Percentiles rank a stretch among this genome's conserved stretches.
phyloP scores from a whole-genome alignment of 2,888 invertebrate species.

The Apodemia zela region DNA sequence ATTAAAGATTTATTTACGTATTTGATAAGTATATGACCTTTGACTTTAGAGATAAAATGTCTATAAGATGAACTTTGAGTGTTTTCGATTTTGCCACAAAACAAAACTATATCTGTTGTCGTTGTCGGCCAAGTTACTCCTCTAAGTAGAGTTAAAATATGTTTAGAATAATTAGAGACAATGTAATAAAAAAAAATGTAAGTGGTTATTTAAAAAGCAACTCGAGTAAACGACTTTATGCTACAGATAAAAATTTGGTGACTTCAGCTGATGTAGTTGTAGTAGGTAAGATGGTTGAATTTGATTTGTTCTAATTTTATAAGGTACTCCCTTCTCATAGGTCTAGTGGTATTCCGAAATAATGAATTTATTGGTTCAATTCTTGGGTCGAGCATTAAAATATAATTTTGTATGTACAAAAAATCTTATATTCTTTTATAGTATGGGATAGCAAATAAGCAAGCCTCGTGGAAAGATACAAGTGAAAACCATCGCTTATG shows the following conservation, averaged over 20 bases:
- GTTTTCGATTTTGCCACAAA: conserved; percentile 12
- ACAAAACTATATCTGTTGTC: neutral
- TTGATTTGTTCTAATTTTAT: neutral
- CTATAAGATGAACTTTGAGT: conserved; percentile 1
- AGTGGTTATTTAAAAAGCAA: conserved; percentile 47
- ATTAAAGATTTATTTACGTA: conserved; percentile 9
- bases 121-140: conserved; percentile 1
- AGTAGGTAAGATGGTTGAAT: conserved; percentile 78
- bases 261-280: conserved; percentile 88
- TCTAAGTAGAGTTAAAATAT: conserved; percentile 40
- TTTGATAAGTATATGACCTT: conserved; percentile 13
- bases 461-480: too few species aligned
- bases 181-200: conserved; percentile 44
- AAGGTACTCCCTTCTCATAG: too few species aligned
- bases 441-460: too few species aligned
- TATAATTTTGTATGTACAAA: too few species aligned
- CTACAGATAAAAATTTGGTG: conserved; percentile 52
- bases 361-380: too few species aligned
- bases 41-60: conserved; percentile 7
- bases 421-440: too few species aligned
- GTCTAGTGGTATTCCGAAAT: too few species aligned
- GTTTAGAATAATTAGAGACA: conserved; percentile 59
- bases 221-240: conserved; percentile 41
- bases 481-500: too few species aligned
- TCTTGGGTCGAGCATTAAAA: too few species aligned